phyloP scores from a whole-genome alignment of 2,797 vertebrate genomes.

The Buceros bicornis region DNA sequence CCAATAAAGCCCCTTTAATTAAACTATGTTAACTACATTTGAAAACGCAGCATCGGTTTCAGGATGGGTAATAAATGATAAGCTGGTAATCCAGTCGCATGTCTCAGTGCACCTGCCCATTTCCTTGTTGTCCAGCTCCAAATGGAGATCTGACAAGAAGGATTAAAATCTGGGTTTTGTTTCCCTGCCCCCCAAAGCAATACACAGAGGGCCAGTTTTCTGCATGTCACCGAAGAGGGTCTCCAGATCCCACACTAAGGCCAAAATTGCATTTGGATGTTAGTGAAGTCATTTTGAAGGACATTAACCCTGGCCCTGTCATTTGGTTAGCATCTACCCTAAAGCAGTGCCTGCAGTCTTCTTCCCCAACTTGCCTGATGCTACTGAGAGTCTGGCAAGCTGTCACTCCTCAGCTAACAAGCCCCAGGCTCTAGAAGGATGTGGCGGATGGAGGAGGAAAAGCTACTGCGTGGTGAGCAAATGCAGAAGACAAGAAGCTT shows the following conservation, averaged over 20 bases:
- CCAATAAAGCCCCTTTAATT: not conserved
- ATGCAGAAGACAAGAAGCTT: not conserved
- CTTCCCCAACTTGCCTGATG: not conserved
- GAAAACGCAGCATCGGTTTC: not conserved
- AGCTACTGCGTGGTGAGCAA: not conserved
- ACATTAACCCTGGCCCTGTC: not conserved
- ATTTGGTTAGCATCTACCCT: rapidly evolving
- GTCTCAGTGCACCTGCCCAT: not conserved
- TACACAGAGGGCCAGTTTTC: not conserved
- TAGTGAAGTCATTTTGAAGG: not conserved
- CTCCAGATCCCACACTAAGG: not conserved
- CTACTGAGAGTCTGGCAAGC: not conserved
- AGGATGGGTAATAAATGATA: not conserved
- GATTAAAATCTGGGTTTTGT: rapidly evolving
- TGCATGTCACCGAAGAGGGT: not conserved
- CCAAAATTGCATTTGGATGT: not conserved
- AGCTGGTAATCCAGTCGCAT: not conserved
- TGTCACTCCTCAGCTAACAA: not conserved
- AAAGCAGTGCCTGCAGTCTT: not conserved
- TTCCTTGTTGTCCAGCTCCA: not conserved
- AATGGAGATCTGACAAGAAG: not conserved
- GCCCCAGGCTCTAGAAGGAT: not conserved
- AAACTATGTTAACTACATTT: not conserved
- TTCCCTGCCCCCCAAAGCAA: not conserved
- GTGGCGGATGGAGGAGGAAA: not conserved